Percentiles rank a stretch among this genome's conserved stretches.
Evolutionary conservation across 1,140 invertebrate species (phyloP).

Genomic region (Drosophila erecta): DNA sequence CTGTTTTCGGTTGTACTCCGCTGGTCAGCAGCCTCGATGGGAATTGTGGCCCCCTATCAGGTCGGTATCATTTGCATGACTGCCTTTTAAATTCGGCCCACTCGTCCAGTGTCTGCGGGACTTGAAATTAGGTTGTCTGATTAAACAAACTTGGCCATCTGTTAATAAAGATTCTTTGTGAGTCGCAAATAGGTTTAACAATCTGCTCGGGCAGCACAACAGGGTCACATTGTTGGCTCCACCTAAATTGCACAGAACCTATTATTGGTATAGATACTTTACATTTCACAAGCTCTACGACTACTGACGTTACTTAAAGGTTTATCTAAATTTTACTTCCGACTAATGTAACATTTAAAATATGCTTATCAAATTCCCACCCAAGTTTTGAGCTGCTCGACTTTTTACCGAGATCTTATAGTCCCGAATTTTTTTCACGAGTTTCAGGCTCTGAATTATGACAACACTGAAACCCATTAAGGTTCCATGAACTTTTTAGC

Average conservation of each 20-base stretch:
- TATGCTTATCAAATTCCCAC: not conserved
- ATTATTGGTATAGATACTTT: no score
- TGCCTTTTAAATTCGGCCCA: slow-evolving; percentile 36
- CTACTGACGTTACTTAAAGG: no score
- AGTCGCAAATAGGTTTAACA: not conserved
- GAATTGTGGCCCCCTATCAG: slow-evolving; percentile 32
- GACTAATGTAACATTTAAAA: no score
- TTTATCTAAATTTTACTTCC: no score
- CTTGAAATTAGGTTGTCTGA: slow-evolving; percentile 9
- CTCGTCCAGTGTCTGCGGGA: slow-evolving; percentile 5
- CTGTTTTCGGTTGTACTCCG: slow-evolving; percentile 31
- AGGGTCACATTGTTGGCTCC: no score
- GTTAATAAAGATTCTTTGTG: not conserved
- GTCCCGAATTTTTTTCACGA: not conserved
- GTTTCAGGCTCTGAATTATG: slow-evolving; percentile 1
- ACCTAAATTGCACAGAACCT: no score
- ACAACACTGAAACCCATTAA: slow-evolving; percentile 46
- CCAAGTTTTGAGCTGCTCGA: not conserved
- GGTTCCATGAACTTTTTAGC: not conserved
- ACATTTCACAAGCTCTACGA: no score
- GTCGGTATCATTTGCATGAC: slow-evolving; percentile 44
- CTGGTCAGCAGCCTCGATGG: slow-evolving; percentile 46
- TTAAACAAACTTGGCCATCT: slow-evolving; percentile 14
- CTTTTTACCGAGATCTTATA: slow-evolving; percentile 7
- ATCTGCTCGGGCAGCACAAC: not conserved